Percentiles rank a stretch among this genome's conserved stretches.
Evolutionary conservation across 2,113 vertebrate species (phyloP).

Genomic region (Alosa alosa): DNA sequence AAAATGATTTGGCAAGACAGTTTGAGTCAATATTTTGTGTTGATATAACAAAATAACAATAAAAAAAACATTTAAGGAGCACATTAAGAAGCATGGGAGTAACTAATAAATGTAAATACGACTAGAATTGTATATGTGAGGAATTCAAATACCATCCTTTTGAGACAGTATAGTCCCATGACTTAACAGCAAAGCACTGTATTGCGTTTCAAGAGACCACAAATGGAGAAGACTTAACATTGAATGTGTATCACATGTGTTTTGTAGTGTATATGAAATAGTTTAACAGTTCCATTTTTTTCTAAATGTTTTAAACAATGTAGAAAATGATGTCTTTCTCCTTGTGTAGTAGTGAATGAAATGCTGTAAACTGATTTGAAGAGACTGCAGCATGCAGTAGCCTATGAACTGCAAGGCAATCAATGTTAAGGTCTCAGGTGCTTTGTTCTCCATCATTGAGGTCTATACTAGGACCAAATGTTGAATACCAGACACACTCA

Average conservation of each 20-base stretch:
- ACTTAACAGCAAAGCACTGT: constrained; percentile 5
- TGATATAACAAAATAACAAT: not conserved
- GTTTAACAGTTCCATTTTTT: not conserved
- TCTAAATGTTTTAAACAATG: not conserved
- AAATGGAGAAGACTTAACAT: not conserved
- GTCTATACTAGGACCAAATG: not conserved
- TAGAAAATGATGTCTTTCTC: not conserved
- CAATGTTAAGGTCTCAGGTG: not conserved
- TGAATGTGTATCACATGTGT: not conserved
- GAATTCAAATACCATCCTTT: not conserved
- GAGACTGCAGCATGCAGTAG: not conserved
- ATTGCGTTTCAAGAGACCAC: not conserved
- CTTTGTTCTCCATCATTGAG: not conserved
- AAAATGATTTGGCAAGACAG: not conserved
- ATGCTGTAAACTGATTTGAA: not conserved
- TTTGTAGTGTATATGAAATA: constrained; percentile 5
- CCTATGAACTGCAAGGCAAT: not conserved
- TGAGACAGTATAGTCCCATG: not conserved
- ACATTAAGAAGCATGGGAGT: not conserved
- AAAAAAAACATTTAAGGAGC: not conserved
- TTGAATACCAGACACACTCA: not conserved
- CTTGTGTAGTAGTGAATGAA: constrained; percentile 1
- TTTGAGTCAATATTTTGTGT: not conserved
- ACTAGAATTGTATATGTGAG: constrained; percentile 8
- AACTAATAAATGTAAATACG: not conserved